phyloP scores from a whole-genome alignment of 2,888 invertebrate species.

The Leptinotarsa juncta region DNA sequence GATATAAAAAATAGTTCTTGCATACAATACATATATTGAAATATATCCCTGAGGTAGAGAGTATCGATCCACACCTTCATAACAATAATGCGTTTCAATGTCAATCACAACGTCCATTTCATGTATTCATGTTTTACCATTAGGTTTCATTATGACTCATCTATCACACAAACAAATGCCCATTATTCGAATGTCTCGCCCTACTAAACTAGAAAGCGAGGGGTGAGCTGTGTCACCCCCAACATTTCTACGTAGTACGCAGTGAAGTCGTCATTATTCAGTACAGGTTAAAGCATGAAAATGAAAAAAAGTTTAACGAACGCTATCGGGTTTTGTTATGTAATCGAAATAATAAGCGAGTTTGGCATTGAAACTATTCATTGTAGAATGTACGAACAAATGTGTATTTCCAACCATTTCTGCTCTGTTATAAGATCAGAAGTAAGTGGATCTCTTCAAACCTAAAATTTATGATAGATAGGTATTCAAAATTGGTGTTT shows the following conservation, averaged over 20 bases:
- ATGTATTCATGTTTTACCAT: constrained; percentile 33
- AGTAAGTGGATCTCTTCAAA: too few species aligned
- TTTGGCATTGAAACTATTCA: too few species aligned
- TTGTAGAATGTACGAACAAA: too few species aligned
- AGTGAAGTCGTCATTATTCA: not conserved
- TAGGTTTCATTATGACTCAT: constrained; percentile 44
- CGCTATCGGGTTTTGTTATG: too few species aligned
- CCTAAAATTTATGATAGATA: too few species aligned
- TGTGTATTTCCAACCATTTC: too few species aligned
- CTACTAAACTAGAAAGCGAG: constrained; percentile 37
- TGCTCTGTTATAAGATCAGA: too few species aligned
- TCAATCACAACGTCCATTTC: constrained; percentile 31
- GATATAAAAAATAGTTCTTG: too few species aligned
- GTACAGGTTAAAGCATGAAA: constrained; percentile 2
- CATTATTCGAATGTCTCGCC: constrained; percentile 35
- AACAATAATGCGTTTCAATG: constrained; percentile 26
- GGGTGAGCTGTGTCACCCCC: constrained; percentile 8
- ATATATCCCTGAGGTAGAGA: too few species aligned
- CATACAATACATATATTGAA: too few species aligned
- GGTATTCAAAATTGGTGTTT: too few species aligned
- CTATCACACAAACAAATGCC: constrained; percentile 36
- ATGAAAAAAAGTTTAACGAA: not conserved
- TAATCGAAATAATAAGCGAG: too few species aligned
- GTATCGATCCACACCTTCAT: not conserved
- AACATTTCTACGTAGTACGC: not conserved